phyloP scores from a whole-genome alignment of 2,113 vertebrate genomes.

The Lota lota region DNA sequence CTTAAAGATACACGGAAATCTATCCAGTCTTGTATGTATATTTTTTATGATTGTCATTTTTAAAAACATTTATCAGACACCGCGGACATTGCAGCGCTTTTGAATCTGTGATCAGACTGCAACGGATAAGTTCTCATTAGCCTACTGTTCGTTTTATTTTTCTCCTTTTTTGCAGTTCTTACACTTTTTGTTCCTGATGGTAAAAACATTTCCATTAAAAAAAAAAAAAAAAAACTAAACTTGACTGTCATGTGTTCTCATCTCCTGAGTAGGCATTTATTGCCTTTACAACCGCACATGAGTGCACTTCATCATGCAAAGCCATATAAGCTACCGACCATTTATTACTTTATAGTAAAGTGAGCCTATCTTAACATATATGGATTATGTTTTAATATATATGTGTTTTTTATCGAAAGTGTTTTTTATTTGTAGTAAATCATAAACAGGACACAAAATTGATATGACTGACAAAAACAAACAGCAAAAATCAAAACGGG shows the following conservation, averaged over 20 bases:
- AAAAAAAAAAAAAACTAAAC: conserved; percentile 58
- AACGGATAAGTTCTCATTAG: conserved; percentile 65
- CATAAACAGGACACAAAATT: too few species aligned
- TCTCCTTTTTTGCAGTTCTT: conserved; percentile 48
- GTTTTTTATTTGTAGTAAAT: too few species aligned
- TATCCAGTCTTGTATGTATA: conserved; percentile 56
- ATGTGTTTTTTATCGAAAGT: too few species aligned
- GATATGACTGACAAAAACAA: too few species aligned
- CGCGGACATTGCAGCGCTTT: conserved; percentile 60
- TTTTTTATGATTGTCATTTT: conserved; percentile 73
- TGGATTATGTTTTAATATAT: too few species aligned
- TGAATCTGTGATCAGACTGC: conserved; percentile 70
- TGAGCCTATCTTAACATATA: conserved; percentile 15
- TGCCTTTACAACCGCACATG: background rate
- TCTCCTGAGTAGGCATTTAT: conserved; percentile 8
- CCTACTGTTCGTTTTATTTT: conserved; percentile 33
- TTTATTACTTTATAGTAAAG: background rate
- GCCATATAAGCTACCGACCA: background rate
- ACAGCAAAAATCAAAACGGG: too few species aligned
- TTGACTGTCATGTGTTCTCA: conserved; percentile 17
- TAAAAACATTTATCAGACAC: conserved; percentile 61
- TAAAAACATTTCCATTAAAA: conserved; percentile 72
- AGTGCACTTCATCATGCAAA: background rate
- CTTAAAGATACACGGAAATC: conserved; percentile 42
- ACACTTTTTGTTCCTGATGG: conserved; percentile 62